A percentile compares a stretch with the other conserved stretches of the same genome.
These are phyloP conservation scores for Alfaro cultratus DNA, from an alignment of 2,797 vertebrate species.

Conservation along the genomic window DNA sequence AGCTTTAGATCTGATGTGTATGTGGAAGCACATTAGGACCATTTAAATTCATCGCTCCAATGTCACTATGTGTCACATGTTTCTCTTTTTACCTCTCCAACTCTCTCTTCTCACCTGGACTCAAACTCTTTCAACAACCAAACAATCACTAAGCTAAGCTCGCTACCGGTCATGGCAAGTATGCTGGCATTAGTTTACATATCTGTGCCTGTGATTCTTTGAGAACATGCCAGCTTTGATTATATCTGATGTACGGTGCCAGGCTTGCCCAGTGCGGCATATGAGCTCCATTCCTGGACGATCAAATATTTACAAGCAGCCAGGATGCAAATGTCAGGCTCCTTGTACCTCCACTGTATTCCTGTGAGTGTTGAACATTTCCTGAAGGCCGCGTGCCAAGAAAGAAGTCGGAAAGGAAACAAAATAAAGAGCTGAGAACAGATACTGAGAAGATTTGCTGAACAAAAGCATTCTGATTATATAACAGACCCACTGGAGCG, in stretches of 20 bases:
- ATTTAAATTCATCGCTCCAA: slow-evolving; percentile 5
- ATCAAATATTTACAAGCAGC: slow-evolving; percentile 66
- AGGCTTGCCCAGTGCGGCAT: slow-evolving; percentile 23
- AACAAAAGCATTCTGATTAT: slow-evolving; percentile 13
- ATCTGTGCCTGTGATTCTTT: slow-evolving; percentile 32
- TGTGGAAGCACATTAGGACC: slow-evolving; percentile 2
- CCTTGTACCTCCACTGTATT: slow-evolving; percentile 31
- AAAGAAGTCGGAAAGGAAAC: slow-evolving; percentile 29
- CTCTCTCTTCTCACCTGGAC: slow-evolving; percentile 10
- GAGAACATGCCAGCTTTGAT: slow-evolving; percentile 47
- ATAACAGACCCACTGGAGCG: slow-evolving; percentile 10
- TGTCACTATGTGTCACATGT: slow-evolving; percentile 2
- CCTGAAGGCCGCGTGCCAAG: neutral
- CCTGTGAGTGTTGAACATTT: slow-evolving; percentile 33
- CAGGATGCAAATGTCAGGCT: slow-evolving; percentile 51
- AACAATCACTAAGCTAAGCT: slow-evolving; percentile 41
- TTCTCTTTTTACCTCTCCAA: slow-evolving; percentile 20
- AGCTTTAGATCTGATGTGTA: slow-evolving; percentile 9
- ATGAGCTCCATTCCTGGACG: slow-evolving; percentile 47
- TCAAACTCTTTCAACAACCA: slow-evolving; percentile 47
- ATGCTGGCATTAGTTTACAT: slow-evolving; percentile 34
- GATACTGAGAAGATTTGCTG: slow-evolving; percentile 9
- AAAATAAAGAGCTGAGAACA: slow-evolving; percentile 33
- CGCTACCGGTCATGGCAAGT: slow-evolving; percentile 35
- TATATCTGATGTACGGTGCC: slow-evolving; percentile 40